Evolutionary conservation across 2,888 invertebrate genomes (phyloP).

Genomic region (Pantelozetes paolii): DNA sequence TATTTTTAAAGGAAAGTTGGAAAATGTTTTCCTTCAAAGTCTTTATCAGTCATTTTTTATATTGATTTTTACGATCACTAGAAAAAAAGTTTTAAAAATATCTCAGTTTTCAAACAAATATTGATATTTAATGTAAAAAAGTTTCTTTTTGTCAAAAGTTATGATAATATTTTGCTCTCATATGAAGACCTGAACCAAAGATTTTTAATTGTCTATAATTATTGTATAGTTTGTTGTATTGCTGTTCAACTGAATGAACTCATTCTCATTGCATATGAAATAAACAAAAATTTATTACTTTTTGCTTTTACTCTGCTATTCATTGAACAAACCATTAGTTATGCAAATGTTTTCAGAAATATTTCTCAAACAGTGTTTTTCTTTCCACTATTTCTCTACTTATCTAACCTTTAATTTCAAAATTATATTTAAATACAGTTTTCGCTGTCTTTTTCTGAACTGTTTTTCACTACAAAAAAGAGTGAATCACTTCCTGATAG

Average conservation of each 20-base stretch:
- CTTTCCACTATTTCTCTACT: too few species aligned
- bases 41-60: too few species aligned
- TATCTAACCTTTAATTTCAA: not conserved
- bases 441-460: not conserved
- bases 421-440: slow-evolving; percentile 7
- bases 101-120: too few species aligned
- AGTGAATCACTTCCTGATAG: slow-evolving; percentile 27
- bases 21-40: too few species aligned
- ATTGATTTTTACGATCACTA: too few species aligned
- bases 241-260: not conserved
- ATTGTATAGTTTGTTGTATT: not conserved
- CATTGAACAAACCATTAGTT: slow-evolving; percentile 17
- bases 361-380: not conserved
- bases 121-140: too few species aligned
- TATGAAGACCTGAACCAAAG: not conserved
- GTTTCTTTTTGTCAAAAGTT: not conserved
- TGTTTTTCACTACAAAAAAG: not conserved
- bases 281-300: not conserved
- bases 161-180: not conserved
- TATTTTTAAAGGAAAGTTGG: too few species aligned
- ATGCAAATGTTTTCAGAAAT: slow-evolving; percentile 4
- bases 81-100: too few species aligned
- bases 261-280: not conserved
- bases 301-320: not conserved
- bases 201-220: not conserved